Evolutionary conservation across 2,797 vertebrate species (phyloP), one percentile per base, ranked within the genome.

Genomic region (Amphiprion clarkii): DNA sequence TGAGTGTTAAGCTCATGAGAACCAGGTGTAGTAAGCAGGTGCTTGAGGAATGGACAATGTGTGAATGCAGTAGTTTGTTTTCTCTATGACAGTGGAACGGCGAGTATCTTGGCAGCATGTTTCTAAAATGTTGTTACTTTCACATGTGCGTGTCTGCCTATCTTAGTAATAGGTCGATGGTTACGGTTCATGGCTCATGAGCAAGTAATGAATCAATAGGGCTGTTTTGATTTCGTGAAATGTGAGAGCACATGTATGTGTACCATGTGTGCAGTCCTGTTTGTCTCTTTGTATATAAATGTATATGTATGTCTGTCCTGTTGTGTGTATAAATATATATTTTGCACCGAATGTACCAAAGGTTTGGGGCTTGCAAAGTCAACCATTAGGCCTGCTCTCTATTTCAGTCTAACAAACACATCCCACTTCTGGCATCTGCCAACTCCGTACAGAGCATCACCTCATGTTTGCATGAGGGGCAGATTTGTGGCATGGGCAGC

Each of bases 271-370:
- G 85, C 72, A 52, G 87, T 88, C 87, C 80, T 86, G 88, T 88
- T 88, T 59, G 88, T 94, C 87, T 92, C 87, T 93, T 88, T 95
- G 93, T 96, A 94, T 90, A 94, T 93, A 95, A 87, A 86, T 94
- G 94, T 95, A 92, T 86, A 91, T 93, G 92, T 94, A 83, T 84
- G 92, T 95, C 88, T 90, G 94, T 96, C 93, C 90, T 90, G 91
- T 93, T 91, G 90, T 94, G 92, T 94, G 93, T 93, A 90, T 85
- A 94, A 93, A 94, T 92, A 91, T 94, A 93, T 94, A 94, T 95
- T 97, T 97, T 98, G 96, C 97, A 98, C 96, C 94, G 95, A 97
- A 96, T 96, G 96, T 97, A 98, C 96, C 97, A 97, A 98, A 97
- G 95, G 86, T 90, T 93, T 91, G 86, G 89, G 91, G 87, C 89